Conservation (phyloP, 2,888 invertebrate genomes). For the Subacronicta megacephala region DNA sequence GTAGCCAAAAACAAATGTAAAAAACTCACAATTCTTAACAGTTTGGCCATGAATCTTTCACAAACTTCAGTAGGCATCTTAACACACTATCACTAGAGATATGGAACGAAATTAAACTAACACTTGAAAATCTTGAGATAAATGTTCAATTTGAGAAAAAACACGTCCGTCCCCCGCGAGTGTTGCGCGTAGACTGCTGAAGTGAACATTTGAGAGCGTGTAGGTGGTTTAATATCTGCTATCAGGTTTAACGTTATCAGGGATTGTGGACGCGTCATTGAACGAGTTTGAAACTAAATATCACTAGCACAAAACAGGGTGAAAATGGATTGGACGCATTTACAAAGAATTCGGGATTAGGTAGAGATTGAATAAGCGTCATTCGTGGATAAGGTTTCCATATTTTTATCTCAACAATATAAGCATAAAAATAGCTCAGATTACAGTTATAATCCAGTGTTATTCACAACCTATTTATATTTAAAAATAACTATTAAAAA, state of each 20-base stretch:
- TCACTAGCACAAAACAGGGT: conserved; percentile 9
- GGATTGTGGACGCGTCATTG: conserved; percentile 43
- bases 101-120: conserved; percentile 31
- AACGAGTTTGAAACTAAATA: conserved; percentile 28
- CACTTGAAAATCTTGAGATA: conserved; percentile 43
- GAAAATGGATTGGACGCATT: conserved; percentile 22
- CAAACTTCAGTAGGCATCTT: conserved; percentile 75
- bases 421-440: conserved; percentile 20
- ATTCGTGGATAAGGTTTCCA: conserved; percentile 20
- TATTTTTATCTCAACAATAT: conserved; percentile 22
- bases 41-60: conserved; percentile 72
- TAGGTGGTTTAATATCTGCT: conserved; percentile 51
- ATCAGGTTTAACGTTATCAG: conserved; percentile 50
- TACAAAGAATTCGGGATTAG: conserved; percentile 44
- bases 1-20: conserved; percentile 1
- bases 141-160: conserved; percentile 13
- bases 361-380: conserved; percentile 25
- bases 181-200: conserved; percentile 53
- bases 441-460: conserved; percentile 32
- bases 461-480: conserved; percentile 31
- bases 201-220: conserved; percentile 10
- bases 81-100: conserved; percentile 45
- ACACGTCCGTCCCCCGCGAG: conserved; percentile 34
- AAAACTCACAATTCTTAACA: conserved; percentile 72
- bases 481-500: conserved; percentile 10